Evolutionary conservation across 2,113 vertebrate genomes (phyloP).

Genomic region (Eolophus roseicapilla): DNA sequence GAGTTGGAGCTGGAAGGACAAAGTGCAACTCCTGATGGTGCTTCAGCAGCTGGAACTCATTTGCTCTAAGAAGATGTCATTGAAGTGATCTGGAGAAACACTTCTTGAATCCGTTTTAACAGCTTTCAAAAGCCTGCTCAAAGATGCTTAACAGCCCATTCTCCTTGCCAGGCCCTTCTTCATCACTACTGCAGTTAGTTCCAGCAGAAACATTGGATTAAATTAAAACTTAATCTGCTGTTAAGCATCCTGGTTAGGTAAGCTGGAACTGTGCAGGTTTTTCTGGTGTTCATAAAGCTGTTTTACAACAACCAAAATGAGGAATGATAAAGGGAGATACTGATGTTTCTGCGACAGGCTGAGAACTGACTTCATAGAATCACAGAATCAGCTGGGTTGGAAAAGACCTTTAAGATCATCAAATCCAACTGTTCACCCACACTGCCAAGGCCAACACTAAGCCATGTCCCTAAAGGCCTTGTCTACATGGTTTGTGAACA

Average conservation of each 20-base stretch:
- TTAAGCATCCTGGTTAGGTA: background rate
- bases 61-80: background rate
- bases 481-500: background rate
- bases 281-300: background rate
- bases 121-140: background rate
- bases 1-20: background rate
- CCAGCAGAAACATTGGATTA: background rate
- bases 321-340: background rate
- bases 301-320: background rate
- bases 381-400: background rate
- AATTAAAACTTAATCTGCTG: background rate
- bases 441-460: background rate
- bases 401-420: background rate
- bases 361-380: background rate
- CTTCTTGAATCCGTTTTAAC: background rate
- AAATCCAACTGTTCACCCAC: background rate
- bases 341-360: background rate
- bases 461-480: too few relatives aligned
- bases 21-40: background rate
- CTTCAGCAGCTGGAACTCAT: constrained; percentile 28
- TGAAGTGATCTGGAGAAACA: constrained; percentile 3
- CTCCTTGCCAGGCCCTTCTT: background rate
- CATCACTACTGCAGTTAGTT: background rate
- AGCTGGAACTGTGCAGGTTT: background rate
- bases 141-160: background rate